A percentile compares a stretch with the other conserved stretches of the same genome.
Conservation (phyloP, 2,113 vertebrate species). For the Saiga tatarica region DNA sequence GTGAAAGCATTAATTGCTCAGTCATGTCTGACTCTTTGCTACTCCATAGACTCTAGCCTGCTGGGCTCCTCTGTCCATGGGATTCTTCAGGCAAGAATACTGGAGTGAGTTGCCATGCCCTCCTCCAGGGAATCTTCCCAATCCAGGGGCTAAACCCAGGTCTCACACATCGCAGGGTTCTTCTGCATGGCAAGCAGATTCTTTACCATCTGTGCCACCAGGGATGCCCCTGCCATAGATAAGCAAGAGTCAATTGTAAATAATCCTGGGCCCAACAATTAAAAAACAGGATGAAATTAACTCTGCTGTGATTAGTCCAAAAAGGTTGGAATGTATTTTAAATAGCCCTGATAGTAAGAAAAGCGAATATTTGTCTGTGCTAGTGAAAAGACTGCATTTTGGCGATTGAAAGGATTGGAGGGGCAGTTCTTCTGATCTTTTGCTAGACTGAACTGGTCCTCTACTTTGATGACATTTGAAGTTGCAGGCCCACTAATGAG, state of each 20-base stretch:
- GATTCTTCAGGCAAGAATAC: background rate
- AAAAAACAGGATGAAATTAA: constrained; percentile 37
- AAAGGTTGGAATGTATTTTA: constrained; percentile 50
- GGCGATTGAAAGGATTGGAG: constrained; percentile 46
- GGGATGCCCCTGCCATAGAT: background rate
- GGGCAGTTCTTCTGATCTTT: constrained; percentile 58
- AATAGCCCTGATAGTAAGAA: constrained; percentile 26
- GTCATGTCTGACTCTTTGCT: background rate
- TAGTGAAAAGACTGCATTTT: constrained; percentile 49
- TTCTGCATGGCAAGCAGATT: background rate
- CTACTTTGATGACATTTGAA: constrained; percentile 70
- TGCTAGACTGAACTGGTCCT: constrained; percentile 42
- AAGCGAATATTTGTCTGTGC: background rate
- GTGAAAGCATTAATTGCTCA: background rate
- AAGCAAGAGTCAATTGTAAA: constrained; percentile 30
- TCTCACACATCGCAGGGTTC: background rate
- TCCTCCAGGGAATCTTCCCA: background rate
- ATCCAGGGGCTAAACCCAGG: background rate
- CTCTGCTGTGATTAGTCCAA: constrained; percentile 35
- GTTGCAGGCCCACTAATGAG: constrained; percentile 66
- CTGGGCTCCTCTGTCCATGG: background rate
- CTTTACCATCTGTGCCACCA: background rate
- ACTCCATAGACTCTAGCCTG: background rate
- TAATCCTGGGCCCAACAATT: background rate
- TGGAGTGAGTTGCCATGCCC: background rate